phyloP scores from a whole-genome alignment of 2,797 vertebrate genomes.

The Mycteria americana region DNA sequence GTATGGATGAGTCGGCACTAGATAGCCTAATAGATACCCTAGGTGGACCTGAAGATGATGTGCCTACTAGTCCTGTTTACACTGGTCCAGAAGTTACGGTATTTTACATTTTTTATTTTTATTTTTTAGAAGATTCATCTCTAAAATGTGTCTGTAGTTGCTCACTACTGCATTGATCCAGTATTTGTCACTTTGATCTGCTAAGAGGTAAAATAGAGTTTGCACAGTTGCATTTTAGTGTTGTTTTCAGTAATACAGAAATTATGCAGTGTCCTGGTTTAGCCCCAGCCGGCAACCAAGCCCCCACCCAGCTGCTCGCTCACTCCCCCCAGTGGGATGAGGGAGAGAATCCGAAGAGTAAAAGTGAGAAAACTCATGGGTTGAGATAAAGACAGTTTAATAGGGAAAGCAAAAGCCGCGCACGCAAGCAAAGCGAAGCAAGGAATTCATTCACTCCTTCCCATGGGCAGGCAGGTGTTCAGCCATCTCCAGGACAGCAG shows the following conservation, averaged over 20 bases:
- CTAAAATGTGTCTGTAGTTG: not conserved
- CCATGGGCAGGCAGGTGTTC: no score
- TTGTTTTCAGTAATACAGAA: not conserved
- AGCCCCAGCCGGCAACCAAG: no score
- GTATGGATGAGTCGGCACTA: constrained; percentile 66
- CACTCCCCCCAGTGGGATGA: no score
- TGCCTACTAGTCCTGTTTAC: constrained; percentile 58
- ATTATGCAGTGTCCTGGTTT: not conserved
- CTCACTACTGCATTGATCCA: not conserved
- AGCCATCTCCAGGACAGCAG: no score
- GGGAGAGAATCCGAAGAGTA: no score
- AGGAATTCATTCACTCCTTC: no score
- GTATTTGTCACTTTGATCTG: not conserved
- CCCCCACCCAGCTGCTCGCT: no score
- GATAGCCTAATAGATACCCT: constrained; percentile 75
- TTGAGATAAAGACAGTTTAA: no score
- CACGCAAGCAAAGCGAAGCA: no score
- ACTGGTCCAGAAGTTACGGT: constrained; percentile 72
- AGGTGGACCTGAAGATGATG: constrained; percentile 59
- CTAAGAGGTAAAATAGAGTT: not conserved
- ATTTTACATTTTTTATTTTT: not conserved
- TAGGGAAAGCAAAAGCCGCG: no score
- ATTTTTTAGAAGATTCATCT: not conserved
- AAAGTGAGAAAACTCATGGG: no score
- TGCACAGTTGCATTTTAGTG: not conserved